Evolutionary conservation across 2,888 invertebrate species (phyloP), one percentile per base, ranked within the genome.

Genomic region (Dilophus febrilis): DNA sequence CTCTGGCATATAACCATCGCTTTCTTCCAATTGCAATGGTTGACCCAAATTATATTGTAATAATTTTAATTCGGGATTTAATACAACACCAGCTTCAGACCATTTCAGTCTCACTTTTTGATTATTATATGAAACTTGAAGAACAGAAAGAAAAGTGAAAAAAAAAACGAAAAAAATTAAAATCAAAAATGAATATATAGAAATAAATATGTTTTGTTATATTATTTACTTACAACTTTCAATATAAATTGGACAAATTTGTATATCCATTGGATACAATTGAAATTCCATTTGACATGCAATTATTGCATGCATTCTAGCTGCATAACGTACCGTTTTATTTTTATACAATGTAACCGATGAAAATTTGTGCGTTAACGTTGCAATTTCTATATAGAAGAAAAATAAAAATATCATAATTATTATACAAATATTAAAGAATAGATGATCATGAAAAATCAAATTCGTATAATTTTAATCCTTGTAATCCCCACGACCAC

Each of bases 261-360:
- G 85, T 50, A 83, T 80, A 56, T 86, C 85, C 78, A 84, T 80
- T 18, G 85, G 85, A 54, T 85, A 86, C 38, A 82, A 71, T 56
- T 81, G 79, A 56, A 85, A 85, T 56, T 84, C 82, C 82, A 86
- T 85, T 63, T 83, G 82, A 56, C 85, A 86, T 43, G 83, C 84
- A 40, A 85, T 78, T 49, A 83, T 82, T 1, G 83, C 82, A 54
- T 84, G 82, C 80, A 86, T 81, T 46, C 85, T 66, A 1, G 82
- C 82, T 4, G 82, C 75, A 57, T 81, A 85, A 42, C 76, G 66
- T 19, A 85, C 79, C 1, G 84, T 85, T 61, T 78, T 82, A 54
- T 85, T 85, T 48, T 77, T 71, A 53, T 76, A 84, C 44, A 86
- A 60, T 17, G 80, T 82, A 38, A 85, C 82, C 16, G 81, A 81